Conservation (phyloP, 2,113 vertebrate genomes). For the Speoplatyrhinus poulsoni region DNA sequence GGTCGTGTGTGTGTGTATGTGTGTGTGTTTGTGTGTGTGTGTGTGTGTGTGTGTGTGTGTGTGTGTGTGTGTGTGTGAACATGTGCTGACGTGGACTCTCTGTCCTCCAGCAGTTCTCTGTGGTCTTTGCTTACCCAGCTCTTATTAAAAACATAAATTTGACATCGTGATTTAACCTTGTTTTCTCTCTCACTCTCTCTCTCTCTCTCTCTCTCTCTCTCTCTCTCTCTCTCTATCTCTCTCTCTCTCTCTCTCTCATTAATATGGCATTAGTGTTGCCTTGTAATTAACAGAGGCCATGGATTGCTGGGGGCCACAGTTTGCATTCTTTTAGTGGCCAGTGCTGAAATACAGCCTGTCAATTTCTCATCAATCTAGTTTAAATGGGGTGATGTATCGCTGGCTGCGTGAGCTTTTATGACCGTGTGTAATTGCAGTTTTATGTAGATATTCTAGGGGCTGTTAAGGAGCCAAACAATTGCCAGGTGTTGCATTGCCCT, state of each 20-base stretch:
- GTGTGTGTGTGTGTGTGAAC: slow-evolving; percentile 45
- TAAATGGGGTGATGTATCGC: slow-evolving; percentile 49
- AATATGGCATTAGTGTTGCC: slow-evolving; percentile 64
- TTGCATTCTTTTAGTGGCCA: slow-evolving; percentile 50
- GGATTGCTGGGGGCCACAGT: slow-evolving; percentile 57
- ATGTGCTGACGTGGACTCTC: slow-evolving; percentile 72
- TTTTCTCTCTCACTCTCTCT: slow-evolving; percentile 21
- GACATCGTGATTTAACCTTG: slow-evolving; percentile 66
- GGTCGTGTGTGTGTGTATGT: slow-evolving; percentile 13
- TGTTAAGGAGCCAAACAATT: slow-evolving; percentile 57
- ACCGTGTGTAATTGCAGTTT: slow-evolving; percentile 64
- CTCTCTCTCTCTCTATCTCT: slow-evolving; percentile 28
- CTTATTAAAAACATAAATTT: slow-evolving; percentile 75
- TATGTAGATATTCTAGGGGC: slow-evolving; percentile 59
- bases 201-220: slow-evolving; percentile 31
- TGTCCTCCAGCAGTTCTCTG: slow-evolving; percentile 60
- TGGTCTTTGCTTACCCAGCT: slow-evolving; percentile 62
- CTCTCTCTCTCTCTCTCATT: slow-evolving; percentile 49
- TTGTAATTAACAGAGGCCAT: slow-evolving; percentile 65
- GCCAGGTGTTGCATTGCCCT: slow-evolving; percentile 55
- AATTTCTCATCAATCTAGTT: slow-evolving; percentile 57
- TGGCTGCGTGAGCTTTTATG: slow-evolving; percentile 53
- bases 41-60: slow-evolving; percentile 18
- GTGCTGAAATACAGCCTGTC: slow-evolving; percentile 57
- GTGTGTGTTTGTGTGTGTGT: not conserved